Base-by-base conservation (phyloP, 2,113 vertebrate genomes). In the Petromus typicus region DNA sequence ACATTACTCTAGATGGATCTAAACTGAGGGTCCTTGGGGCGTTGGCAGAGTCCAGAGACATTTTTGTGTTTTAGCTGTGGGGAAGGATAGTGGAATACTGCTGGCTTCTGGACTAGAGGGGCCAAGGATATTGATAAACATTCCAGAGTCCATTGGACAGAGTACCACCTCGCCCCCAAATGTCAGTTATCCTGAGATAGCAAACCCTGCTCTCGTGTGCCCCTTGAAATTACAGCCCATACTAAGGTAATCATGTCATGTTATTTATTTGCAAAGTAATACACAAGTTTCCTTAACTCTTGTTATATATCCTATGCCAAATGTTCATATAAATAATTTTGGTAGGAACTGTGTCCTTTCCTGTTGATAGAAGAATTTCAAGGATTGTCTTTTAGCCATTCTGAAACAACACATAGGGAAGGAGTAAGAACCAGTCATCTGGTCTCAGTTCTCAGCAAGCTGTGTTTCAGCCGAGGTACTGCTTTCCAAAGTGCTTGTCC, bases 191-290 rank as follows among this genome's bases (percentile, higher is more conserved):
- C 30, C 51, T 2, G 1, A 59, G 43, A 25, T 27, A 75, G 43
- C 66, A 84, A 64, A 63, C 27, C 16, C 59, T 48, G 17, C n/a
- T 84, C 32, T 51, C 63, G 27, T 25, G 25, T 61, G 22, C 75
- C 61, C 71, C 45, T 90, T 86, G 13, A 90, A 34, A 80, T 87
- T 90, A 63, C 3, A 85, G 43, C 82, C 73, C 82, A 66, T 85
- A 37, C 56, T 73, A 89, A 86, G 48, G 2, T 67, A 25, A 27
- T 71, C 32, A 51, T 16, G 66, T 86, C 45, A 18, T 61, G 30
- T 32, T 85, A 69, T 92, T 25, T 82, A 88, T 37, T 80, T 88
- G 43, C 80, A 71, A 78, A 88, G 40, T n/a, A 82, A 12, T 64
- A 18, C 5, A 14, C 40, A 51, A 63, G 14, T 45, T 32, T 73